These are phyloP conservation scores for Caiman crocodilus DNA, from an alignment of 2,797 vertebrate genomes.

Conservation along the genomic window DNA sequence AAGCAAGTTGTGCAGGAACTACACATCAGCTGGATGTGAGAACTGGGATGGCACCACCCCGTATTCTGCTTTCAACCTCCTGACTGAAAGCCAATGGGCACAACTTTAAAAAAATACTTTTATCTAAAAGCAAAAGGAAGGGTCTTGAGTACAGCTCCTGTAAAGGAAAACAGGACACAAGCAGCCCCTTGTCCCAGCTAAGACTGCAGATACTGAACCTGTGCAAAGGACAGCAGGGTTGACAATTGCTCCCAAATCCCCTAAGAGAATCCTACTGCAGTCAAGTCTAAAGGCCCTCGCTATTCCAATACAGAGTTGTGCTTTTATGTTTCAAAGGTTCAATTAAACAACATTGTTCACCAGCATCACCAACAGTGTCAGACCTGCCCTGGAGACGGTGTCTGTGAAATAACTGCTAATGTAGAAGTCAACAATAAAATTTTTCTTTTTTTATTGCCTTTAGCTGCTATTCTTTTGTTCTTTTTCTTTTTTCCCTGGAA, in stretches of 20 bases:
- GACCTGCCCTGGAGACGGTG: neutral
- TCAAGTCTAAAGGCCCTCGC: neutral
- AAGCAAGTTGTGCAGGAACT: neutral
- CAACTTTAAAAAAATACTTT: too few species aligned
- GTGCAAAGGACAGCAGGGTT: neutral
- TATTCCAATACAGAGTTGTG: neutral
- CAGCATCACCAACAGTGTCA: neutral
- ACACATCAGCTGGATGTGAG: neutral
- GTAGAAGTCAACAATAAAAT: accelerated
- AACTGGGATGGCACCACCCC: too few species aligned
- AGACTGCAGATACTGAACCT: neutral
- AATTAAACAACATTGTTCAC: neutral
- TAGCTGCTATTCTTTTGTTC: neutral
- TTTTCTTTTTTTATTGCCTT: conserved; percentile 2
- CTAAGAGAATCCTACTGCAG: neutral
- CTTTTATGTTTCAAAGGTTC: neutral
- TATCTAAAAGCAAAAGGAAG: too few species aligned
- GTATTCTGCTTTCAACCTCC: neutral
- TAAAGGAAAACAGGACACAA: neutral
- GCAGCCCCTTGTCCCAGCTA: neutral
- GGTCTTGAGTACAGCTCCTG: too few species aligned
- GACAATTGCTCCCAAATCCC: neutral
- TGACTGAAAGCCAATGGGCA: neutral
- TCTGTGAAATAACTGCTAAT: neutral
- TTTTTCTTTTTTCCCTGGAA: conserved; percentile 30